Conservation (phyloP, 1,140 invertebrate genomes). For the Lepeophtheirus salmonis region DNA sequence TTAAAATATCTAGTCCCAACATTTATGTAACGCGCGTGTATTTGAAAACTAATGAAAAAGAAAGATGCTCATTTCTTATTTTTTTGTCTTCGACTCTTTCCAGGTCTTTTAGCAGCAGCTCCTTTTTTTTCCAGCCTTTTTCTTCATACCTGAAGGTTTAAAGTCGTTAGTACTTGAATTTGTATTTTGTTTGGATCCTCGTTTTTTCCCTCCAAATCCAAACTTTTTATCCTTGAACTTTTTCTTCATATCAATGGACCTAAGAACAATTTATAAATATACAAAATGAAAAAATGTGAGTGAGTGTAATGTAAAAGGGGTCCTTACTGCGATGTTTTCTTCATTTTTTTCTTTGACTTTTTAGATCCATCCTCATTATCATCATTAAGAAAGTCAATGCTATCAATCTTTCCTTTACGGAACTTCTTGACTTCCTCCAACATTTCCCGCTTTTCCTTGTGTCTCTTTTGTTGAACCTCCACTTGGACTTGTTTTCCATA, state of each 20-base stretch:
- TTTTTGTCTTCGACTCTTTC: slow-evolving; percentile 3
- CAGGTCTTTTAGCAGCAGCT: background rate
- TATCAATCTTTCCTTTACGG: slow-evolving; percentile 53
- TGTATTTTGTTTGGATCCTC: slow-evolving; percentile 68
- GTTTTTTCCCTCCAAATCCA: slow-evolving; percentile 90
- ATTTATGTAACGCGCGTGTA: background rate
- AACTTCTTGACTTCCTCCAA: slow-evolving; percentile 53
- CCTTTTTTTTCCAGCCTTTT: background rate
- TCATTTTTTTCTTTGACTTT: slow-evolving; percentile 12
- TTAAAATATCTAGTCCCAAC: too few relatives aligned
- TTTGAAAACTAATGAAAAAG: background rate
- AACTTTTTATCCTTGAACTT: slow-evolving; percentile 64
- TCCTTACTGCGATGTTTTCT: background rate
- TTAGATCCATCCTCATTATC: slow-evolving; percentile 29
- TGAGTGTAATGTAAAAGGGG: background rate
- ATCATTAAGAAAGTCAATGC: slow-evolving; percentile 54
- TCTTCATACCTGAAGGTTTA: background rate
- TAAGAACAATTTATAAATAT: slow-evolving; percentile 7
- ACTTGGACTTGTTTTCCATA: slow-evolving; percentile 73
- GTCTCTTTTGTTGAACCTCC: slow-evolving; percentile 56
- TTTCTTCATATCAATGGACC: slow-evolving; percentile 24
- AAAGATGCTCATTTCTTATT: background rate
- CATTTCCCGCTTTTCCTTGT: slow-evolving; percentile 29
- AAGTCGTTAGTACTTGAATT: slow-evolving; percentile 37
- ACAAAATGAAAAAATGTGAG: slow-evolving; percentile 19